Base-by-base conservation (phyloP, 2,113 vertebrate genomes). In the Zosterops hypoxanthus region DNA sequence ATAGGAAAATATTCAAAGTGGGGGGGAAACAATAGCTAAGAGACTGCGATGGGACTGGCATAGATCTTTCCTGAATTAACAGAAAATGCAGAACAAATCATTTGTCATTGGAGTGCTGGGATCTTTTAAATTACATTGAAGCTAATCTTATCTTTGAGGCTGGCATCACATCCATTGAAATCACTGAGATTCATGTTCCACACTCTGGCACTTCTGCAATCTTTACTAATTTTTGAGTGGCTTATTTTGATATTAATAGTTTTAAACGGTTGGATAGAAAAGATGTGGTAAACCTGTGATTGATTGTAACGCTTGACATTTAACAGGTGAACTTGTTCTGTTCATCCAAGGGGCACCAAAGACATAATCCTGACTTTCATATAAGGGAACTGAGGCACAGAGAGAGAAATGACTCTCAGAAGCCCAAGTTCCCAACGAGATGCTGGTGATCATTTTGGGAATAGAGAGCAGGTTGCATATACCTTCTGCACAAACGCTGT, bases 221-320 rank as follows among this genome's bases (percentile, higher is more conserved):
- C 18, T 16, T 9, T 5, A 16, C 46, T 59, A 77, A 56, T 50
- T 80, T 59, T 39, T 7, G 10, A 78, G 42, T 21, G 13, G 11
- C 16, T 84, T 75, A 26, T 88, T 88, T 92, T 88, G 33, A 22
- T 70, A 39, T 7, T 86, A 59, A 33, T 29, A 56, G 16, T 84
- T 96, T 79, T 65, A 82, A 96, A 83, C 80, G 16, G 75, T 94
- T 90, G 81, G 80, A 68, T 64, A 44, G 71, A 87, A 80, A 55
- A 86, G 46, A 64, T 3, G 8, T 10, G 5, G 23, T 50, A 88
- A 82, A 72, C 23, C 52, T 55, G 36, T 84, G 60, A 49, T 23
- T 75, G 42, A 42, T 75, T 49, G 28, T 26, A 68, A 20, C 39
- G 24, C 26, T 29, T 64, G 49, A 73, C 29, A 36, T 47, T 70